These are phyloP conservation scores for Mesaphorura yosii DNA, from an alignment of 1,140 invertebrate genomes.

Conservation along the genomic window DNA sequence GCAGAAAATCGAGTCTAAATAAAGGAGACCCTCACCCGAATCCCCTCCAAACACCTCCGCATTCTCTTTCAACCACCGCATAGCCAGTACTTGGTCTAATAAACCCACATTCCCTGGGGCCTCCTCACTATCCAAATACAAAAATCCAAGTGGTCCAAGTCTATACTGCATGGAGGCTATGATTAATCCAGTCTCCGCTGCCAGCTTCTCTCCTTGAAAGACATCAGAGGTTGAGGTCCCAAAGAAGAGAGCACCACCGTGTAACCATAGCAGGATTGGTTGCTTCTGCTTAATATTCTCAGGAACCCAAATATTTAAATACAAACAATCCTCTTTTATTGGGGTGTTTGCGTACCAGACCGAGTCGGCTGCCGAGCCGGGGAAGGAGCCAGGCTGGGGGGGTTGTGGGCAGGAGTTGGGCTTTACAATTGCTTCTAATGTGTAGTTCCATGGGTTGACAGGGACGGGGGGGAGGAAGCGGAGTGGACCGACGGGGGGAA, in stretches of 20 bases:
- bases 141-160: neutral
- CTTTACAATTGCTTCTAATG: constrained; percentile 61
- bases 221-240: neutral
- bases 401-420: constrained; percentile 67
- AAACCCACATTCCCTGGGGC: neutral
- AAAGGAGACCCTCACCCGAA: too few relatives aligned
- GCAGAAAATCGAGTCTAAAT: too few relatives aligned
- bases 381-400: too few relatives aligned
- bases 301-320: neutral
- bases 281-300: neutral
- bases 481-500: constrained; percentile 70
- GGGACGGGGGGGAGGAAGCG: constrained; percentile 77
- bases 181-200: neutral
- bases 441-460: constrained; percentile 70
- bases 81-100: neutral
- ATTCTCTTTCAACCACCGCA: neutral
- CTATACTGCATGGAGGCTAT: neutral
- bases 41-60: neutral
- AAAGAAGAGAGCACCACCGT: neutral
- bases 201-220: neutral
- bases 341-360: neutral
- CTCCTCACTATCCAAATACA: neutral
- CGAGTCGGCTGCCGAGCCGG: too few relatives aligned
- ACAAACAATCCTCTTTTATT: neutral
- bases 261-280: neutral